Evolutionary conservation across 53 echinoderm and acorn worm species (phyloP).

Genomic region (Luidia sarsii): DNA sequence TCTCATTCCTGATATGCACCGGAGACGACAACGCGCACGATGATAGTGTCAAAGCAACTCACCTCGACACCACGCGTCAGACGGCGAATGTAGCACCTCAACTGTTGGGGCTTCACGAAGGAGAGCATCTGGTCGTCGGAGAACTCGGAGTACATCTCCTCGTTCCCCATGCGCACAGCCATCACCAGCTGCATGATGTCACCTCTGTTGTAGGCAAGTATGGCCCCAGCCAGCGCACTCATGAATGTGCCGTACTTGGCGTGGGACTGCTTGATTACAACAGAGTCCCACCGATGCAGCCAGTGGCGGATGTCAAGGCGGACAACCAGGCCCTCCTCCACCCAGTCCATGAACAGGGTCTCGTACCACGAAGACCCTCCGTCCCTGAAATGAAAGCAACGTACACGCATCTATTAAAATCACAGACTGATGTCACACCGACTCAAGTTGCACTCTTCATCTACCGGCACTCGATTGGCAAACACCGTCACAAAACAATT

Average conservation of each 20-base stretch:
- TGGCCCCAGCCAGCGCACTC: slow-evolving; percentile 67
- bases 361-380: slow-evolving; percentile 56
- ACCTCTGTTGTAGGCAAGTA: slow-evolving; percentile 64
- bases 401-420: background rate
- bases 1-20: no score
- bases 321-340: slow-evolving; percentile 63
- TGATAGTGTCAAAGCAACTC: no score
- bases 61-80: slow-evolving; percentile 60
- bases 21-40: no score
- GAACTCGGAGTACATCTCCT: slow-evolving; percentile 34
- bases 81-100: slow-evolving; percentile 45
- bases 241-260: slow-evolving; percentile 71
- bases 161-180: slow-evolving; percentile 56
- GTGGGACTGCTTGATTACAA: no score
- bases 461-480: background rate
- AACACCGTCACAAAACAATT: background rate
- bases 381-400: slow-evolving; percentile 44
- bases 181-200: slow-evolving; percentile 53
- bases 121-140: slow-evolving; percentile 62
- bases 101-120: slow-evolving; percentile 56
- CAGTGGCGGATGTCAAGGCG: slow-evolving; percentile 67
- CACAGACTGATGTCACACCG: background rate
- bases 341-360: slow-evolving; percentile 59
- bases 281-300: slow-evolving; percentile 68
- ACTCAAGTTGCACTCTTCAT: background rate